Evolutionary conservation across 2,113 vertebrate genomes (phyloP).

Genomic region (Bos indicus): DNA sequence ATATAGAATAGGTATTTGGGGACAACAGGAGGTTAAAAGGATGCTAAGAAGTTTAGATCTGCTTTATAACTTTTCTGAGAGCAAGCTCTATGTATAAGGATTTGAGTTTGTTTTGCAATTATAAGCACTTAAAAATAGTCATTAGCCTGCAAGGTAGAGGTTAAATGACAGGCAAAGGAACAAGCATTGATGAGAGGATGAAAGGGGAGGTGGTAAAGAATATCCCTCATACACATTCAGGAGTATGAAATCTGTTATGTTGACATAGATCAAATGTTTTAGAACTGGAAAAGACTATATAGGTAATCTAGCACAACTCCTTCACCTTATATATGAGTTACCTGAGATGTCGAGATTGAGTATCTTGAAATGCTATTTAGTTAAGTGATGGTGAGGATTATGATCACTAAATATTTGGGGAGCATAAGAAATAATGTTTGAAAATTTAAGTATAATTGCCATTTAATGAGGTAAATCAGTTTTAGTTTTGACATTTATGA

Average conservation of each 20-base stretch:
- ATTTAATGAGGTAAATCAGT: conserved; percentile 13
- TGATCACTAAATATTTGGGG: background rate
- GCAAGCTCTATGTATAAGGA: background rate
- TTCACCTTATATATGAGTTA: background rate
- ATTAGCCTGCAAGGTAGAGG: background rate
- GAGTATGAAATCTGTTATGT: background rate
- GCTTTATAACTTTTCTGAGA: conserved; percentile 13
- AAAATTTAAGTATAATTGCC: conserved; percentile 15
- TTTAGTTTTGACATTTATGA: conserved; percentile 42
- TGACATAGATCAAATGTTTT: conserved; percentile 38
- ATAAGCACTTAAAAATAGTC: conserved; percentile 18
- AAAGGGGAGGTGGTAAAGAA: background rate
- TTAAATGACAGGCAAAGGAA: background rate
- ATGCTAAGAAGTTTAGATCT: background rate
- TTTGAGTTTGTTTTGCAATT: conserved; percentile 36
- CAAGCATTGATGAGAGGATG: background rate
- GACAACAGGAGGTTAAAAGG: background rate
- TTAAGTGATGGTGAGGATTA: background rate
- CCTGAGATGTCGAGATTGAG: background rate
- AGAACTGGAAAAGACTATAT: background rate
- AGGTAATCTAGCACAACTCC: background rate
- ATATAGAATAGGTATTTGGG: background rate
- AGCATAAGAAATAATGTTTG: conserved; percentile 24
- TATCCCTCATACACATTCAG: background rate
- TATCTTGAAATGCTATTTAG: conserved; percentile 33